Conservation (phyloP, 1,140 invertebrate species). For the Drosophila pruinosa region DNA sequence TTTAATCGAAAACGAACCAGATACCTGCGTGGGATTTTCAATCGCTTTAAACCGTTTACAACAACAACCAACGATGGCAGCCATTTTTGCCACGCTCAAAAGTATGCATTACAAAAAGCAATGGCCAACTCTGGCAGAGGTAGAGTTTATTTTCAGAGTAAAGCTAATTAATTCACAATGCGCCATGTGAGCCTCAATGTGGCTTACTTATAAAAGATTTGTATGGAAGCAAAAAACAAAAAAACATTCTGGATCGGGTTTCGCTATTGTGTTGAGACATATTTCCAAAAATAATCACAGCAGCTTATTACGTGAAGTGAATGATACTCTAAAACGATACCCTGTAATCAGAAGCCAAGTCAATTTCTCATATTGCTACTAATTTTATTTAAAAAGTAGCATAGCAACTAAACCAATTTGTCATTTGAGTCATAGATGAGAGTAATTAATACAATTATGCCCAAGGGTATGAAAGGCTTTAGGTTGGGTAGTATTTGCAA, state of each 20-base stretch:
- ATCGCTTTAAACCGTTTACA: constrained; percentile 48
- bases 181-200: constrained; percentile 1
- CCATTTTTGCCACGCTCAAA: not conserved
- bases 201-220: constrained; percentile 18
- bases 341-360: not conserved
- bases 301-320: too few species aligned
- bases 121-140: constrained; percentile 40
- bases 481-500: not conserved
- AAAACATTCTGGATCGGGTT: not conserved
- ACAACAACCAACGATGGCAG: not conserved
- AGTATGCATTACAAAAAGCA: constrained; percentile 39
- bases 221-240: not conserved
- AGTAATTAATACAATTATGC: not conserved
- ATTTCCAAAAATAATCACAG: constrained; percentile 6
- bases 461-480: not conserved
- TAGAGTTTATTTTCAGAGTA: constrained; percentile 42
- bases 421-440: not conserved
- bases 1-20: constrained; percentile 47
- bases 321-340: not conserved
- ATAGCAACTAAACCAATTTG: not conserved
- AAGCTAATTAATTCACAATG: constrained; percentile 66
- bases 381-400: not conserved
- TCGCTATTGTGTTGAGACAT: not conserved
- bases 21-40: constrained; percentile 21
- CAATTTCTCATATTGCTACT: not conserved